These are phyloP conservation scores for Caracal caracal DNA, from an alignment of 2,113 vertebrate species.

Conservation along the genomic window DNA sequence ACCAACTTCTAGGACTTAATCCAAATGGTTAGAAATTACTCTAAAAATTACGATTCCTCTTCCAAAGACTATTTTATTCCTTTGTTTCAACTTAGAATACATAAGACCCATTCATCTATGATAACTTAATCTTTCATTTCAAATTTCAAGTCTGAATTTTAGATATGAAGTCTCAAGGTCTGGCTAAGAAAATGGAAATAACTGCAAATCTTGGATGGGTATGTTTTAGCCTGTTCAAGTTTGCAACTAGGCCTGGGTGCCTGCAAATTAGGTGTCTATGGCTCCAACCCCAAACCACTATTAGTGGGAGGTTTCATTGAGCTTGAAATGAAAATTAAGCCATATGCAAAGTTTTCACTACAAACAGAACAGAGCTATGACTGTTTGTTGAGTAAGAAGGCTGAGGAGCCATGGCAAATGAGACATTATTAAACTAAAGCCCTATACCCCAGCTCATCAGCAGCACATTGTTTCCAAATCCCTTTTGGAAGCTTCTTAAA, in stretches of 20 bases:
- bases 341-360: conserved; percentile 34
- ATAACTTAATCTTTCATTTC: neutral
- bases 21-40: neutral
- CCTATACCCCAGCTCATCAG: neutral
- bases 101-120: neutral
- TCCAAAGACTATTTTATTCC: neutral
- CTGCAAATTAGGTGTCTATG: conserved; percentile 59
- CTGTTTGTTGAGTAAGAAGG: neutral
- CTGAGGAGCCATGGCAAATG: neutral
- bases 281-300: conserved; percentile 10
- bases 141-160: conserved; percentile 46
- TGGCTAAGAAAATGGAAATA: conserved; percentile 54
- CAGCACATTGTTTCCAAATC: neutral
- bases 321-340: conserved; percentile 43
- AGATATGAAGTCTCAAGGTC: neutral
- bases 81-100: neutral
- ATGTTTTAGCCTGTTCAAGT: conserved; percentile 20
- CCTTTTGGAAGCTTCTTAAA: neutral
- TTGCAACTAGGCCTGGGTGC: neutral
- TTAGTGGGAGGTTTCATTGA: conserved; percentile 32
- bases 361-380: neutral
- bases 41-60: neutral
- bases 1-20: neutral
- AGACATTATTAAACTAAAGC: neutral
- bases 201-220: neutral